phyloP scores from a whole-genome alignment of 2,888 invertebrate species.

The Drosophila paracracens region DNA sequence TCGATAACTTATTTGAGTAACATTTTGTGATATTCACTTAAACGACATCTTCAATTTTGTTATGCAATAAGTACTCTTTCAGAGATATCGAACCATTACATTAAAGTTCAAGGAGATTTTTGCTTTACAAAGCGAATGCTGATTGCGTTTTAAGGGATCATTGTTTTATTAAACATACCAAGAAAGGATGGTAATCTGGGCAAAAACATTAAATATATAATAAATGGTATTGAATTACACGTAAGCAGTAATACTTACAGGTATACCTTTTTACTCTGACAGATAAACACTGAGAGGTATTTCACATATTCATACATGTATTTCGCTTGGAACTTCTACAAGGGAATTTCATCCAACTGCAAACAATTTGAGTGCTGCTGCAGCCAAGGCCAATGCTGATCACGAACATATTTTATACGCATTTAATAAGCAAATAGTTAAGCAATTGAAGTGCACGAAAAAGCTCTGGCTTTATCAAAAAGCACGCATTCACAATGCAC shows the following conservation, averaged over 20 bases:
- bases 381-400: slow-evolving; percentile 29
- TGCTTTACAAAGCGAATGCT: background rate
- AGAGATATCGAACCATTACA: background rate
- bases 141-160: background rate
- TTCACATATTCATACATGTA: background rate
- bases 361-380: slow-evolving; percentile 11
- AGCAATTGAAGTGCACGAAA: slow-evolving; percentile 7
- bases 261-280: background rate
- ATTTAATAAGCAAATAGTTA: background rate
- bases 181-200: background rate
- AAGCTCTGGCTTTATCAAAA: slow-evolving; percentile 23
- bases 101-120: background rate
- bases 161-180: background rate
- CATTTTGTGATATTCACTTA: background rate
- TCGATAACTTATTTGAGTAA: background rate
- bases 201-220: background rate
- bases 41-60: background rate
- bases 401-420: slow-evolving; percentile 42
- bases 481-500: slow-evolving; percentile 13
- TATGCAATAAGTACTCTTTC: background rate
- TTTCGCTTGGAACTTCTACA: background rate
- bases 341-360: slow-evolving; percentile 23
- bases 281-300: background rate
- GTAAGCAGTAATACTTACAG: background rate
- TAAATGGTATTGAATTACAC: background rate